phyloP scores from a whole-genome alignment of 2,888 invertebrate species.

The Machimus rusticus region DNA sequence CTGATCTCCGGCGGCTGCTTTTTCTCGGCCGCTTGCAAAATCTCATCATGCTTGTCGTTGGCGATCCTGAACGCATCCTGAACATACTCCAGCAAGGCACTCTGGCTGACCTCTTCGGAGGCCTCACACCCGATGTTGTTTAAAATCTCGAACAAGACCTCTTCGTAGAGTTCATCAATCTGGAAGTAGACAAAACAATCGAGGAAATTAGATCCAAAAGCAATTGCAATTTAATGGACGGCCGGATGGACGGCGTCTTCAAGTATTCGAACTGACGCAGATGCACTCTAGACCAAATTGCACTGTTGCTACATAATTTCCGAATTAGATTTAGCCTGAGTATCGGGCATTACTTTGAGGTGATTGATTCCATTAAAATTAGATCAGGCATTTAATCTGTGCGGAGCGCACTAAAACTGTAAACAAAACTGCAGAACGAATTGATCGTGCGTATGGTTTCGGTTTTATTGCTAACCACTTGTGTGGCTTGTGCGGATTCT shows the following conservation, averaged over 20 bases:
- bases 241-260: neutral
- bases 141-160: constrained; percentile 81
- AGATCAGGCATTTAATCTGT: neutral
- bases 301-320: neutral
- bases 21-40: constrained; percentile 74
- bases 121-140: constrained; percentile 86
- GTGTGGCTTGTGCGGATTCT: neutral
- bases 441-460: neutral
- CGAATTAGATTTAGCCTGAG: neutral
- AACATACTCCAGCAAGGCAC: constrained; percentile 75
- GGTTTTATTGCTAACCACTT: constrained; percentile 6
- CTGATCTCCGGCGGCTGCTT: constrained; percentile 86
- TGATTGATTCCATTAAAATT: constrained; percentile 16
- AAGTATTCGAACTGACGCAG: constrained; percentile 9
- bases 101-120: constrained; percentile 73
- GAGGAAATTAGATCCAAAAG: neutral
- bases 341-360: neutral
- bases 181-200: constrained; percentile 56
- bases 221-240: neutral
- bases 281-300: neutral
- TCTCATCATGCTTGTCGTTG: constrained; percentile 75
- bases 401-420: neutral
- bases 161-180: constrained; percentile 87
- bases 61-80: constrained; percentile 81
- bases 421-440: neutral